Base-by-base conservation (phyloP, 1,140 invertebrate species). In the Drosophila suzukii region DNA sequence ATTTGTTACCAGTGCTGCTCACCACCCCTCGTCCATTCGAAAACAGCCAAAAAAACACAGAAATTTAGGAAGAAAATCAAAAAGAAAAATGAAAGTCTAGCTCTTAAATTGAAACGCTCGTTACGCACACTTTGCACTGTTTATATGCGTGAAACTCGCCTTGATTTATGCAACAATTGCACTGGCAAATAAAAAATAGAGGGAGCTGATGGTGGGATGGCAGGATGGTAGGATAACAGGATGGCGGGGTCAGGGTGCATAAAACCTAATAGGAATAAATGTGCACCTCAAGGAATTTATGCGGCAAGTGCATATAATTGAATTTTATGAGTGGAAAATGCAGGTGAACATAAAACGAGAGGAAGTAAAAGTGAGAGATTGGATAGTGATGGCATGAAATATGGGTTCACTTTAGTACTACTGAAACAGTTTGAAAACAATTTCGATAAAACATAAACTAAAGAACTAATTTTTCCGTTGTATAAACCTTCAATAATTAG, bases 131-230 rank as follows among this genome's bases (percentile, higher is more conserved):
- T 79, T 80, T 75, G 57, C 76, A 58, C 47, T 75, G 76, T 75
- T 80, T 78, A 72, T 78, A 59, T 71, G 66, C 73, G 53, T 49
- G 41, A 66, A 66, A 38, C 66, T 68, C 50, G 39, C 12, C 49
- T 60, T 85, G 81, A 85, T 84, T 85, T 84, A 84, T 85, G 81
- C 77, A 70, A 47, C 54, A 68, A 59, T 72, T 70, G 62, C 62
- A 62, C 38, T 15, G 10, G 17, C 47, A 24, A 46, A 20, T 41
- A 49, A 27, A 24, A 43, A 32, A 30, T 32, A 57, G 34, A 30
- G 30, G n/a, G 61, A 43, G 20, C 8, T 20, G 36, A 39, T 63
- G 44, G 44, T 24, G 27, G n/a, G 24, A 11, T 38, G 36, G 36
- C 11, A 36, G 11, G 34, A 36, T 11, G 3, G 34, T 11, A 12